Percentiles rank a stretch among this genome's conserved stretches.
These are phyloP conservation scores for Symphodus melops DNA, from an alignment of 2,113 vertebrate species.

Conservation along the genomic window DNA sequence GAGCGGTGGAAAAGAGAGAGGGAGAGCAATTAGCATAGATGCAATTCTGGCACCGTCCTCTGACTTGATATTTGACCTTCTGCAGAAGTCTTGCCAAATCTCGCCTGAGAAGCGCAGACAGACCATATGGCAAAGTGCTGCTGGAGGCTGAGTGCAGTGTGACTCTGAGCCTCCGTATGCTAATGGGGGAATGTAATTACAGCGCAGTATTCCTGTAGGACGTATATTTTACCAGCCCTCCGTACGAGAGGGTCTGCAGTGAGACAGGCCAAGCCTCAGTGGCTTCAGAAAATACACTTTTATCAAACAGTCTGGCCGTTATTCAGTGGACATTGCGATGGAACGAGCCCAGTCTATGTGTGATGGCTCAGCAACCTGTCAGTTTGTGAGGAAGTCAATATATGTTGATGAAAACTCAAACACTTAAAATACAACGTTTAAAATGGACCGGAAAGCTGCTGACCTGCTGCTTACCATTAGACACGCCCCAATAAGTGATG, in stretches of 20 bases:
- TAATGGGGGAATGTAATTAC: constrained; percentile 80
- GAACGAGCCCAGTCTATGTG: constrained; percentile 41
- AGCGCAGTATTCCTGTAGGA: constrained; percentile 77
- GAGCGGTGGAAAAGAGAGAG: constrained; percentile 49
- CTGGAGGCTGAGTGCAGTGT: constrained; percentile 74
- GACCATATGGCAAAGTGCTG: constrained; percentile 81
- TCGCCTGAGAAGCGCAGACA: constrained; percentile 69
- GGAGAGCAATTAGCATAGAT: constrained; percentile 80
- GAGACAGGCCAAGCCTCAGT: constrained; percentile 50
- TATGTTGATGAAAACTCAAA: constrained; percentile 17
- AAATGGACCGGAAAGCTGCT: constrained; percentile 8
- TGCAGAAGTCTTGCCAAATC: constrained; percentile 77
- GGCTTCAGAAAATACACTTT: constrained; percentile 56
- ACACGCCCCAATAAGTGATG: constrained; percentile 39
- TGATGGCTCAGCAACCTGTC: constrained; percentile 19
- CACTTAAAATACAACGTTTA: not conserved
- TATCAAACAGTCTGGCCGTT: constrained; percentile 33
- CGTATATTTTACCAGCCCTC: constrained; percentile 68
- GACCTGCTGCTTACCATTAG: constrained; percentile 12
- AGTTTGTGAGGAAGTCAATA: constrained; percentile 26
- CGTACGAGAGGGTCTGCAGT: constrained; percentile 60
- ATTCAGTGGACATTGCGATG: constrained; percentile 50
- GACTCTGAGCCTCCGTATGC: constrained; percentile 76
- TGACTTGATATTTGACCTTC: constrained; percentile 84
- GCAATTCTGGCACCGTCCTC: constrained; percentile 78